Base-by-base conservation (phyloP, 2,888 invertebrate species). In the Apodemia hepburni region DNA sequence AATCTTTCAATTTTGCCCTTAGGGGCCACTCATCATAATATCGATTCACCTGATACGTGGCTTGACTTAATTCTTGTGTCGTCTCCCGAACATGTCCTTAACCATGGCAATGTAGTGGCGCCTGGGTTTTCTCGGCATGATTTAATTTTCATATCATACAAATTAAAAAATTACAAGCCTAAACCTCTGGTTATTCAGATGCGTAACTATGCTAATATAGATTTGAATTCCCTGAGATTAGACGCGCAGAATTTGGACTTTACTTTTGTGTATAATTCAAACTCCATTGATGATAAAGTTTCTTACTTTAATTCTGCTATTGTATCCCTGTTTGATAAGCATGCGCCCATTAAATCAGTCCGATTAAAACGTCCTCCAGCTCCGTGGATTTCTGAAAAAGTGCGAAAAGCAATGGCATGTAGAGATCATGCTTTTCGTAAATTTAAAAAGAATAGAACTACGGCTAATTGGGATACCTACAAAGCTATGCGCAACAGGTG, bases 111-210 rank as follows among this genome's bases (percentile, higher is more conserved):
- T 22, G 12, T 61, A 3, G 12, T 35, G 6, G 64, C 64, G n/a
- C 54, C 61, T 18, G 64, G 60, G 11, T 64, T 64, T 35, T 64
- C 61, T 8, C 54, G 57, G 1, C 63, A 63, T 35, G 64, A 64
- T 47, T 35, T 64, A 3, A n/a, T 64, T 11, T 61, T 47, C 22
- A 18, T 35, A 12, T 49, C 61, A 0, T 64, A 64, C 15, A 64
- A 64, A 18, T 9, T 64, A 6, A 61, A 61, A n/a, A 5, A 18
- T 0, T 61, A 58, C 27, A 64, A 61, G 61, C 12, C 27, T 27
- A 58, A 51, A n/a, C 62, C 60, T 22, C 33, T 11, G 1, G 15
- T 47, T n/a, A n/a, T 57, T 5, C 15, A 12, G 7, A 27, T 61
- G 12, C 47, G 57, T 8, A 33, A 17, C 12, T 58, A 58, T 27